Base-by-base conservation (phyloP, 1,140 invertebrate genomes). In the Panagrolaimus sp. region DNA sequence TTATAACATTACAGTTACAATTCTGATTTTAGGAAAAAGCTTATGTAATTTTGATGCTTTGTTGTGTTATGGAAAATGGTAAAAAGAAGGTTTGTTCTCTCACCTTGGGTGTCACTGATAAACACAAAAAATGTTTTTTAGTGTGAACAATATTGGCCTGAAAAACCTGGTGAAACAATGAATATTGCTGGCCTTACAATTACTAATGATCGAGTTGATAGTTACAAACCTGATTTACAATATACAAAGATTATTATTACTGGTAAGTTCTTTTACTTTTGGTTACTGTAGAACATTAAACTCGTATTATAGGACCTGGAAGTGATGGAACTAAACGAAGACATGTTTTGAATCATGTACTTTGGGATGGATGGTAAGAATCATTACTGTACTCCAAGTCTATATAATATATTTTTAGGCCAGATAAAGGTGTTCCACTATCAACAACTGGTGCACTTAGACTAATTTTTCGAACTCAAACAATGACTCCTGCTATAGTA, bases 361-460 rank as follows among this genome's bases (percentile, higher is more conserved):
- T 72, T 20, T 75, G 74, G 76, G 62, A 31, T 48, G 76, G 65
- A n/a, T 75, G 74, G 76, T 77, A 78, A 27, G 77, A 25, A 27
- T 57, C n/a, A 57, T 57, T 57, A 3, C n/a, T 20, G 51, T 27
- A 57, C n/a, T 23, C 9, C 8, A 11, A 57, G n/a, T 16, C 27
- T n/a, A 57, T 57, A n/a, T 14, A 57, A 57, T 25, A n/a, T 57
- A n/a, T n/a, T n/a, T 57, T 27, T 27, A 57, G 51, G 51, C 51
- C 51, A 5, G 51, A 57, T 27, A 57, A 72, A 65, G 72, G 76
- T 16, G 74, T 75, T 42, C 74, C 74, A 1, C 16, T 71, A 11
- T 65, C 23, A 0, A 45, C 75, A 8, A 63, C 65, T 14, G 76
- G 76, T 3, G 76, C 76, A 9, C 42, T 78, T 16, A 44, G 66